These are phyloP conservation scores for Rousettus madagascariensis DNA, from an alignment of 2,797 vertebrate genomes.

Conservation along the genomic window DNA sequence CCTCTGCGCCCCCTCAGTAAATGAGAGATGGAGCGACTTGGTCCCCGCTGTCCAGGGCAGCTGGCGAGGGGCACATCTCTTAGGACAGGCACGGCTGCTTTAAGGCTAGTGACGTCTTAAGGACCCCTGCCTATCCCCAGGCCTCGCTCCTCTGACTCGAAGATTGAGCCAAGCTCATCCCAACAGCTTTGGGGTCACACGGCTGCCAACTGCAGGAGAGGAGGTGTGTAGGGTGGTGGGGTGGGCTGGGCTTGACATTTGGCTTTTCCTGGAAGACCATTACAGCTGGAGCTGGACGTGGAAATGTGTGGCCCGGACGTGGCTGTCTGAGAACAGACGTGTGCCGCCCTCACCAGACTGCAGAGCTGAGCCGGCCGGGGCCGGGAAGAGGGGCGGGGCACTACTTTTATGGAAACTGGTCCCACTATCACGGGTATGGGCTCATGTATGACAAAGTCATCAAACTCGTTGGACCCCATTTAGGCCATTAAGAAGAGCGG, in stretches of 20 bases:
- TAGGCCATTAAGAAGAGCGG: not conserved
- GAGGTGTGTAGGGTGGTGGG: not conserved
- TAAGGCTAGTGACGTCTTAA: not conserved
- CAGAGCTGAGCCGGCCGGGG: not conserved
- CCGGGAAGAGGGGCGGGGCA: not conserved
- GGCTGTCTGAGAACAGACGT: not conserved
- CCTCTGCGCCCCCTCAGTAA: not conserved
- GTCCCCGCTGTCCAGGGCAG: not conserved
- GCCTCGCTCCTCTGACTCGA: not conserved
- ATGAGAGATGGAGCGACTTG: not conserved
- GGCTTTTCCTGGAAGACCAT: not conserved
- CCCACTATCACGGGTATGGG: not conserved
- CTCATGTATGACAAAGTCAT: not conserved
- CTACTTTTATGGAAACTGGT: not conserved
- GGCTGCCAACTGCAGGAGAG: not conserved
- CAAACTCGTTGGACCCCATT: not conserved
- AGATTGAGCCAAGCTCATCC: not conserved
- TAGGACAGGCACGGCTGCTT: not conserved
- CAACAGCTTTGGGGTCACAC: fast-evolving
- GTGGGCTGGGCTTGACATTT: not conserved
- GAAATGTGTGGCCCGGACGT: not conserved
- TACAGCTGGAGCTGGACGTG: not conserved
- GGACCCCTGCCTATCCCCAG: not conserved
- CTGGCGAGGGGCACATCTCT: not conserved
- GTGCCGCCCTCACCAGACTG: not conserved